Conservation (phyloP, 2,113 vertebrate species). For the Romanogobio albipinnatus region DNA sequence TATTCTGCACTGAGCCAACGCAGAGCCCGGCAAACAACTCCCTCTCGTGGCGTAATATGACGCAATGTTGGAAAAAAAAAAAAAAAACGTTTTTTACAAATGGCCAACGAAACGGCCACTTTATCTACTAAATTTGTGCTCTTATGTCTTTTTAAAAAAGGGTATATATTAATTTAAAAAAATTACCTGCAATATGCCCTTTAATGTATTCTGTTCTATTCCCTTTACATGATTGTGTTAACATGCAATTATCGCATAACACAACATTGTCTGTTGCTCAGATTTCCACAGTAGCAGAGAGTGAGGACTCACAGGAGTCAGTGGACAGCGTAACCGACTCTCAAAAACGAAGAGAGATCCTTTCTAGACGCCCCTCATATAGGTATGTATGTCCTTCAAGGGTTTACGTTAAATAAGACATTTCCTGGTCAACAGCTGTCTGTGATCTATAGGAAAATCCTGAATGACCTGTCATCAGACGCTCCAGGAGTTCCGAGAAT, state of each 20-base stretch:
- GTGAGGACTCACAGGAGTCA: constrained; percentile 98
- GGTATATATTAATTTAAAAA: too few species aligned
- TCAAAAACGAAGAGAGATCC: constrained; percentile 97
- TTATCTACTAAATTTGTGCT: too few species aligned
- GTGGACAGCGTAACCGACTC: constrained; percentile 97
- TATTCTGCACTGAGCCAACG: too few species aligned
- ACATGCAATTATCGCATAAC: not conserved
- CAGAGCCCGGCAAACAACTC: too few species aligned
- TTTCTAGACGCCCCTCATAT: constrained; percentile 96
- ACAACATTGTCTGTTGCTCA: constrained; percentile 59
- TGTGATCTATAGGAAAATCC: constrained; percentile 87
- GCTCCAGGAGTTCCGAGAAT: constrained; percentile 94
- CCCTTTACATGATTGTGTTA: not conserved
- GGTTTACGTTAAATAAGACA: not conserved
- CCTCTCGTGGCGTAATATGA: too few species aligned
- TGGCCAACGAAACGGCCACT: too few species aligned
- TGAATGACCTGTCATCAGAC: constrained; percentile 97
- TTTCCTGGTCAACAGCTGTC: constrained; percentile 8
- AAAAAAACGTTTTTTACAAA: too few species aligned
- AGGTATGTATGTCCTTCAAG: constrained; percentile 74
- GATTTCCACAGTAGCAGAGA: constrained; percentile 97
- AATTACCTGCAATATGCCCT: too few species aligned
- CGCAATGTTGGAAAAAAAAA: too few species aligned
- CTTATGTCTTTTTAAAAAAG: too few species aligned
- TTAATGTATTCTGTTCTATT: not conserved